A percentile compares a stretch with the other conserved stretches of the same genome.
Evolutionary conservation across 2,113 vertebrate species (phyloP).

Genomic region (Ammodytes marinus): DNA sequence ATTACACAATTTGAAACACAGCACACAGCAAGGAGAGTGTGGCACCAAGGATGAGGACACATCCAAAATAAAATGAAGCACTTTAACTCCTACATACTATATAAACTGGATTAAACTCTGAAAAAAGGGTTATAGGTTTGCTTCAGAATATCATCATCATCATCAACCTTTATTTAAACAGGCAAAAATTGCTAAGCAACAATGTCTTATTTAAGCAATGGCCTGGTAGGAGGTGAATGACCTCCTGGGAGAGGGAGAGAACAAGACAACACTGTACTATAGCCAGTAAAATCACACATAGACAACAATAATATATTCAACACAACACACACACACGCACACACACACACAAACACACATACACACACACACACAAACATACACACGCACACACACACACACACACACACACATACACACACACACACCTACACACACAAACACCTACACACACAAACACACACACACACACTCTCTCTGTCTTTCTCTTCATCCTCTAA

Average conservation of each 20-base stretch:
- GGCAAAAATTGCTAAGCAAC: too few relatives aligned
- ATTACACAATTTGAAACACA: neutral
- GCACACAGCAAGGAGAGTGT: neutral
- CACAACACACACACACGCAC: too few relatives aligned
- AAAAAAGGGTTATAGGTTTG: neutral
- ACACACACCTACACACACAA: constrained; percentile 6
- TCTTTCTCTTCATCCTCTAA: constrained; percentile 22
- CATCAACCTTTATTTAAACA: too few relatives aligned
- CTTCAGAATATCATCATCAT: too few relatives aligned
- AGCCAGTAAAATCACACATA: too few relatives aligned
- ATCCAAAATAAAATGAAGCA: neutral
- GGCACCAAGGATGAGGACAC: neutral
- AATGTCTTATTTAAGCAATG: too few relatives aligned
- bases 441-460: constrained; percentile 1
- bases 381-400: neutral
- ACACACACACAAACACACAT: too few relatives aligned
- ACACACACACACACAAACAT: too few relatives aligned
- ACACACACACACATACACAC: neutral
- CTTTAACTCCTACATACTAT: neutral
- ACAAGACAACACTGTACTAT: too few relatives aligned
- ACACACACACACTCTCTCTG: neutral
- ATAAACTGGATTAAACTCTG: neutral
- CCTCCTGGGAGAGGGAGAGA: too few relatives aligned
- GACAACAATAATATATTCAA: too few relatives aligned
- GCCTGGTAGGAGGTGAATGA: too few relatives aligned